Percentiles rank a stretch among this genome's conserved stretches.
phyloP scores from a whole-genome alignment of 1,140 invertebrate species.

The Semibalanus balanoides region DNA sequence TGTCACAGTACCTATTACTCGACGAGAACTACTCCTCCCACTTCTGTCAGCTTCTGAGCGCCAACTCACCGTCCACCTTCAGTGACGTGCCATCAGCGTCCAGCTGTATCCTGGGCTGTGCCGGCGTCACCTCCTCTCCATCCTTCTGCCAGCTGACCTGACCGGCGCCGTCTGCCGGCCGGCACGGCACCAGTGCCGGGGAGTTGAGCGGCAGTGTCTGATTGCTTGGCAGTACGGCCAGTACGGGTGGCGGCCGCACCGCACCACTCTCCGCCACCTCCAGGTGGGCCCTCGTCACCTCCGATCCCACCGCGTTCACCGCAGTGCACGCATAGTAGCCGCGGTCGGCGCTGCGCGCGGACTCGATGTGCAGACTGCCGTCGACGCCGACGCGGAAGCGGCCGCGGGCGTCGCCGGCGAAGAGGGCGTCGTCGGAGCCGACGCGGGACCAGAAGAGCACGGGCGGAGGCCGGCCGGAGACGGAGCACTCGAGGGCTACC shows the following conservation, averaged over 20 bases:
- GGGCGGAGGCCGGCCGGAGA: conserved; percentile 65
- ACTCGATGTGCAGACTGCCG: conserved; percentile 30
- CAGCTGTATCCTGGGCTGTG: not conserved
- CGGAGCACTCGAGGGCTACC: conserved; percentile 65
- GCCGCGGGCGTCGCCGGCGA: conserved; percentile 60
- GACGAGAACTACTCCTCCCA: too few species aligned
- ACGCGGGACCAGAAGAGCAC: conserved; percentile 75
- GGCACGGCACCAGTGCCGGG: conserved; percentile 64
- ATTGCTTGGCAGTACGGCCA: conserved; percentile 74
- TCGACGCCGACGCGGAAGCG: conserved; percentile 54
- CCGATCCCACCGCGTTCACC: conserved; percentile 66
- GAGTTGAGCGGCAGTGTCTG: conserved; percentile 71
- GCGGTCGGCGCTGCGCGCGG: not conserved
- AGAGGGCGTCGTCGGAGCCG: conserved; percentile 61
- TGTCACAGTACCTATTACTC: too few species aligned
- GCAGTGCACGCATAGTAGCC: conserved; percentile 78
- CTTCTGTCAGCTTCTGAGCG: too few species aligned
- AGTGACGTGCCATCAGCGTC: not conserved
- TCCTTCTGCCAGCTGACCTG: not conserved
- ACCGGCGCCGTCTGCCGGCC: conserved; percentile 28
- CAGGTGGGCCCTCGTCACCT: conserved; percentile 57
- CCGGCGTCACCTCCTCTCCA: not conserved
- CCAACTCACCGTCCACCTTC: not conserved
- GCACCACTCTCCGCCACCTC: conserved; percentile 39
- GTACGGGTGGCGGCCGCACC: conserved; percentile 73